Conservation (phyloP, 1,140 invertebrate species). For the Saxidomus purpurata region DNA sequence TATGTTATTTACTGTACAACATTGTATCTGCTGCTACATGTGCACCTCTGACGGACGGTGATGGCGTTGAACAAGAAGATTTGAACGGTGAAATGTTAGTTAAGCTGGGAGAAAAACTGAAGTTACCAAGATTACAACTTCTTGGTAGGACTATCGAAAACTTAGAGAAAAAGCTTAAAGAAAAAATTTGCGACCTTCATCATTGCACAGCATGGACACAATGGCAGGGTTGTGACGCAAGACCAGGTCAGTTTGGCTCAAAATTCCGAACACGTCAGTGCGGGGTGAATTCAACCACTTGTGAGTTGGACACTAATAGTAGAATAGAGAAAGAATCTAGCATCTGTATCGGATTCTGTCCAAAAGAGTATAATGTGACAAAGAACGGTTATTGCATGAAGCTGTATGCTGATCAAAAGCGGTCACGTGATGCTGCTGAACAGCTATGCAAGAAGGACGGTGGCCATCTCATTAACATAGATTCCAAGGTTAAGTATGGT, state of each 20-base stretch:
- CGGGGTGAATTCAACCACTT: neutral
- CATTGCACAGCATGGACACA: neutral
- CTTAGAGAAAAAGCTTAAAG: neutral
- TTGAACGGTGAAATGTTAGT: neutral
- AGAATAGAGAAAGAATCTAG: neutral
- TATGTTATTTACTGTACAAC: no score
- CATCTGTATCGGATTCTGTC: neutral
- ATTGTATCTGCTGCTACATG: neutral
- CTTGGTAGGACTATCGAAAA: neutral
- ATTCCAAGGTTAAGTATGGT: neutral
- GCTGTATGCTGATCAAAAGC: neutral
- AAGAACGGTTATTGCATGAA: conserved; percentile 4
- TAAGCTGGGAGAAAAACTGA: neutral
- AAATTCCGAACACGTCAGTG: neutral
- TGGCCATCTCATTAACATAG: neutral
- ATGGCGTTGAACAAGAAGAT: neutral
- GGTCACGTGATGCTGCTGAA: neutral
- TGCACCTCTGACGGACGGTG: neutral
- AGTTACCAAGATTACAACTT: neutral
- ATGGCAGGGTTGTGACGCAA: neutral
- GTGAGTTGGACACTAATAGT: neutral
- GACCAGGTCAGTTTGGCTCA: neutral
- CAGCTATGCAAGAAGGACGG: neutral
- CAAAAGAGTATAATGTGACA: neutral
- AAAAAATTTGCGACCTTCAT: conserved; percentile 1